These are phyloP conservation scores for Acomys russatus DNA, from an alignment of 2,797 vertebrate species.

Conservation along the genomic window DNA sequence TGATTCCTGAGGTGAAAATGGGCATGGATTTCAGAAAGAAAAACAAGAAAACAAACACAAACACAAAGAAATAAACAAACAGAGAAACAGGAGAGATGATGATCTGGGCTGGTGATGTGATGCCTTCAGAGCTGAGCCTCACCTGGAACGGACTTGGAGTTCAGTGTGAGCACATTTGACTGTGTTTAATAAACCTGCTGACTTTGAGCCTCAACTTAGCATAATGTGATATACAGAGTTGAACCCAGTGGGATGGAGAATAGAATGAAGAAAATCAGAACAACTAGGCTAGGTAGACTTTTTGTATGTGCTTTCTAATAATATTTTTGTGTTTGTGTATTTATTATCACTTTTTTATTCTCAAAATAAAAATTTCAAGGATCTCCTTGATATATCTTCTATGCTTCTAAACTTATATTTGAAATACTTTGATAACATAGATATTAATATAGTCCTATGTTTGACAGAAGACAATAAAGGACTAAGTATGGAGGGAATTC, in stretches of 20 bases:
- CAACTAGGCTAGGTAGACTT: neutral
- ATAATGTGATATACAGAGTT: neutral
- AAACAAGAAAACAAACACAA: neutral
- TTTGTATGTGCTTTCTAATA: neutral
- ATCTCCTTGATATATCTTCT: neutral
- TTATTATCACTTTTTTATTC: neutral
- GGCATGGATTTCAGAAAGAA: neutral
- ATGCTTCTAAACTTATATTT: neutral
- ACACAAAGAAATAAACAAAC: neutral
- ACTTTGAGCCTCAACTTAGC: neutral
- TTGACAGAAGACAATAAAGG: neutral
- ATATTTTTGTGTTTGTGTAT: neutral
- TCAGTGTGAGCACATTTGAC: neutral
- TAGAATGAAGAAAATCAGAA: neutral
- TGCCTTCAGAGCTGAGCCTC: neutral
- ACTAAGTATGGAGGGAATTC: neutral
- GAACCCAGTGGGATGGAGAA: neutral
- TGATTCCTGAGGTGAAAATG: neutral
- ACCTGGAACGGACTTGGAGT: neutral
- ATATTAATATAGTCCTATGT: neutral
- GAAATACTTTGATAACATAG: neutral
- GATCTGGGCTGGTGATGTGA: fast-evolving
- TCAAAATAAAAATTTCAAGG: constrained; percentile 25
- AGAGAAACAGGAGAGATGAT: neutral
- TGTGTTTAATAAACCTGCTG: neutral